phyloP scores from a whole-genome alignment of 2,888 invertebrate species.

The Hirtodrosophila cameraria region DNA sequence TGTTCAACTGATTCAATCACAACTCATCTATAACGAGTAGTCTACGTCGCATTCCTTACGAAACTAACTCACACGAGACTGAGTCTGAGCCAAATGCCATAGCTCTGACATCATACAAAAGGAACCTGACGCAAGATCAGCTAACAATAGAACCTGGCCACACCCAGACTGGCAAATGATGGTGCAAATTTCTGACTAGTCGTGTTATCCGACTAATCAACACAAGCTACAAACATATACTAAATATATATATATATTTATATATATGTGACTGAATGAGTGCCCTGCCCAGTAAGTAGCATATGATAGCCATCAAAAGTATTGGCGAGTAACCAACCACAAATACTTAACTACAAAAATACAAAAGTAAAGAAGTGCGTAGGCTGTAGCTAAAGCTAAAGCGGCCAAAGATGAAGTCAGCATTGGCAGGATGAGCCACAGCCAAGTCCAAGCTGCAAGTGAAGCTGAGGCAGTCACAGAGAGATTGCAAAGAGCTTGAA shows the following conservation, averaged over 20 bases:
- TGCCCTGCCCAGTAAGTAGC: conserved; percentile 45
- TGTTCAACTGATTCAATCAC: neutral
- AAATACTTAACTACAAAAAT: too few relatives aligned
- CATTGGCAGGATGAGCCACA: conserved; percentile 44
- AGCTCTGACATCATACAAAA: conserved; percentile 37
- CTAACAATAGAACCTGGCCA: conserved; percentile 56
- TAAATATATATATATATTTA: conserved; percentile 22
- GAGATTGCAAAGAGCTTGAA: conserved; percentile 20
- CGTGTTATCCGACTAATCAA: conserved; percentile 70
- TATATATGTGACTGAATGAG: conserved; percentile 41
- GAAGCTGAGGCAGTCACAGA: conserved; percentile 13
- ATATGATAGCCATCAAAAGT: conserved; percentile 64
- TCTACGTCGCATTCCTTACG: conserved; percentile 4
- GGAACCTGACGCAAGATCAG: conserved; percentile 40
- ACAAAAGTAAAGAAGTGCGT: conserved; percentile 62
- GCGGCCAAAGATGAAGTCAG: conserved; percentile 29
- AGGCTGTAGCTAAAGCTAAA: conserved; percentile 48
- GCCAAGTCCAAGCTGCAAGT: conserved; percentile 15
- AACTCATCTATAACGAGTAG: conserved; percentile 11
- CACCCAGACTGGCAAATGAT: conserved; percentile 64
- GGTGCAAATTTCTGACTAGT: conserved; percentile 51
- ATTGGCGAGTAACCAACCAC: conserved; percentile 35
- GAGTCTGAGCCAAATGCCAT: conserved; percentile 29
- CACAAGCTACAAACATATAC: conserved; percentile 42
- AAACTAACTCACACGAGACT: conserved; percentile 10